Evolutionary conservation across 2,113 vertebrate species (phyloP).

Genomic region (Hyla sarda): DNA sequence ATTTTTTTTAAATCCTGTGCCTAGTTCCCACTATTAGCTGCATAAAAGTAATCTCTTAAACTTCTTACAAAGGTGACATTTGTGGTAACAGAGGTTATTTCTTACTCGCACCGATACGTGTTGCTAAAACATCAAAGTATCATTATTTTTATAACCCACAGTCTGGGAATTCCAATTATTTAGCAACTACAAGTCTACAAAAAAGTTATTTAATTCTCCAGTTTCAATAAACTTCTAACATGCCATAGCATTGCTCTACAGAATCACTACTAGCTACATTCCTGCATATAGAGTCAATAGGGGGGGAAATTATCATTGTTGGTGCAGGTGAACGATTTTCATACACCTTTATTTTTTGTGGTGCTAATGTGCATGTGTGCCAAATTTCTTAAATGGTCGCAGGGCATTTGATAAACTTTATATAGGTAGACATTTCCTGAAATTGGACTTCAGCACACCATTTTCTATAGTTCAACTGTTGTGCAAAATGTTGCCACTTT

Average conservation of each 20-base stretch:
- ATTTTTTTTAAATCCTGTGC: conserved; percentile 8
- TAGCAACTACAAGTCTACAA: background rate
- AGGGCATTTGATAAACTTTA: no score
- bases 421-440: no score
- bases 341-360: no score
- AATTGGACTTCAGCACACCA: no score
- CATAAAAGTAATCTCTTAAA: background rate
- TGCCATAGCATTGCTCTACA: background rate
- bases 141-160: background rate
- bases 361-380: no score
- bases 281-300: background rate
- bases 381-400: no score
- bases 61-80: background rate
- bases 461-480: no score
- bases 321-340: no score
- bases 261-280: background rate
- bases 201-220: no score
- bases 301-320: no score
- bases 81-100: background rate
- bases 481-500: no score
- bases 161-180: background rate
- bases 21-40: conserved; percentile 1
- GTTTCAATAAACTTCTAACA: background rate
- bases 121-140: background rate
- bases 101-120: background rate